Conservation (phyloP, 2,113 vertebrate genomes). For the Thalassarche chlororhynchos region DNA sequence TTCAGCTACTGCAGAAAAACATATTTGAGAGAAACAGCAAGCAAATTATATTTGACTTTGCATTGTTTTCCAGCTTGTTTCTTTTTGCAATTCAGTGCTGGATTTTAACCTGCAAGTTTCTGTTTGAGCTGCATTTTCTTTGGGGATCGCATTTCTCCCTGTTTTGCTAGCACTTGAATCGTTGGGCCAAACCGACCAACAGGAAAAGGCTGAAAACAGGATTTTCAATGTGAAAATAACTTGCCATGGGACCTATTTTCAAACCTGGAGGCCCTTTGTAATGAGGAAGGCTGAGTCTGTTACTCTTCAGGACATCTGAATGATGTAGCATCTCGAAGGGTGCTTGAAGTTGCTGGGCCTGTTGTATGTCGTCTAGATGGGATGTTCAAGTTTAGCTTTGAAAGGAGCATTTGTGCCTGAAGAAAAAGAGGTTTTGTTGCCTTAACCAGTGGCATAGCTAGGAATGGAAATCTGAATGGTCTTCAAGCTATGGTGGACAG, state of each 20-base stretch:
- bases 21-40: neutral
- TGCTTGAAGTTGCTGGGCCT: neutral
- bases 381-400: neutral
- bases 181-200: neutral
- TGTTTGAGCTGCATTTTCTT: neutral
- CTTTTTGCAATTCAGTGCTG: neutral
- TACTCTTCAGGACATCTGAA: neutral
- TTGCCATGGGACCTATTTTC: neutral
- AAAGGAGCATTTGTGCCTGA: neutral
- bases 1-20: neutral
- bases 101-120: neutral
- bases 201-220: neutral
- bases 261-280: neutral
- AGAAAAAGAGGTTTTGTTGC: neutral
- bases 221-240: neutral
- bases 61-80: neutral
- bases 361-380: neutral
- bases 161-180: neutral
- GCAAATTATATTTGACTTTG: neutral
- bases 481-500: neutral
- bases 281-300: neutral
- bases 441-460: neutral
- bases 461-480: neutral
- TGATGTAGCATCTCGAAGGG: neutral
- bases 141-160: rapidly evolving